Conservation (phyloP, 2,797 vertebrate species). For the Halcyon chelicuti region DNA sequence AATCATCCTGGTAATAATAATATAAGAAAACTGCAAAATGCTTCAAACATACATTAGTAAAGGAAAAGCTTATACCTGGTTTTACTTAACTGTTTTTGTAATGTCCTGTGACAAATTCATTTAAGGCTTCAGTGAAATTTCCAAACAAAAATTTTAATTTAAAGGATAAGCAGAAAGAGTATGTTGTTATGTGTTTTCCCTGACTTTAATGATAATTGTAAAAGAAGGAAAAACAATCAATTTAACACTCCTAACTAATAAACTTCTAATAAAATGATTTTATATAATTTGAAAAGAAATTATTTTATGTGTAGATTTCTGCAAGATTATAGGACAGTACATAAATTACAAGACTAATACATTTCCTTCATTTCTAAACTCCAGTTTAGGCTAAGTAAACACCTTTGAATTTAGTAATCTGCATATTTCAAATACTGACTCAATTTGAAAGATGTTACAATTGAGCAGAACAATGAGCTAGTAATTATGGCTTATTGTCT, state of each 20-base stretch:
- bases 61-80: background rate
- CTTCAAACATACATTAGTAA: background rate
- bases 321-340: background rate
- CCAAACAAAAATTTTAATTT: background rate
- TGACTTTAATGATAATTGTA: background rate
- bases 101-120: background rate
- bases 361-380: background rate
- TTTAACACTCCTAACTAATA: background rate
- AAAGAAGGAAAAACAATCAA: background rate
- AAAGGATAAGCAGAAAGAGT: background rate
- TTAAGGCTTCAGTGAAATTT: background rate
- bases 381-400: background rate
- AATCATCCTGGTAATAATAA: background rate
- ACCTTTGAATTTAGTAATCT: conserved; percentile 42
- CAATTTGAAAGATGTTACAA: conserved; percentile 48
- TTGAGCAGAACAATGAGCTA: conserved; percentile 49
- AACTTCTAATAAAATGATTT: background rate
- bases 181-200: background rate
- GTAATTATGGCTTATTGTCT: conserved; percentile 38
- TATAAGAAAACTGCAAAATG: background rate
- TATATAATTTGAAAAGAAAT: background rate
- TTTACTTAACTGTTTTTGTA: background rate
- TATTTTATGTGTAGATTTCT: background rate
- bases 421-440: conserved; percentile 45
- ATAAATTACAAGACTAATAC: background rate